phyloP scores from a whole-genome alignment of 2,797 vertebrate genomes.

The Rhinogobio ventralis region DNA sequence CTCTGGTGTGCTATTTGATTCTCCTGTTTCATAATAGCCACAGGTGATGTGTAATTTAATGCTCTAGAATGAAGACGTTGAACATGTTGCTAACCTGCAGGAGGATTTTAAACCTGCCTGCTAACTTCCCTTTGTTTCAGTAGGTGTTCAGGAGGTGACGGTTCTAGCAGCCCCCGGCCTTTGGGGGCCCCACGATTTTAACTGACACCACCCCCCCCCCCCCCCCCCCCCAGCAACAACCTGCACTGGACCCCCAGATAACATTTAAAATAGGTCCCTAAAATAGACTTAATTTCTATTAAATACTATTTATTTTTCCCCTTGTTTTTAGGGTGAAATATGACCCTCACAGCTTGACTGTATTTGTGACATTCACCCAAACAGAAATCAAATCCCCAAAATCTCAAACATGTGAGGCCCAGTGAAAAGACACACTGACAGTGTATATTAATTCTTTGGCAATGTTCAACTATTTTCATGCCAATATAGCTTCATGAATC shows the following conservation, averaged over 20 bases:
- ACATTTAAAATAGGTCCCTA: not conserved
- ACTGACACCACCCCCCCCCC: not conserved
- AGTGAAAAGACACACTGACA: not conserved
- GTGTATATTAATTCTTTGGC: not conserved
- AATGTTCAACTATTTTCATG: not conserved
- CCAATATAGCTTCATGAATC: not conserved
- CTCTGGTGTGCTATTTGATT: constrained; percentile 16
- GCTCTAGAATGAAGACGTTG: constrained; percentile 6
- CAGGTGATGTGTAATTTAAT: constrained; percentile 41
- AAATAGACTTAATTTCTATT: not conserved
- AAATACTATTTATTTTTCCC: not conserved
- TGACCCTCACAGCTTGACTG: not conserved
- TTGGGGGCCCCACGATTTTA: not conserved
- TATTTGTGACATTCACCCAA: constrained; percentile 3
- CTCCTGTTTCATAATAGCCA: constrained; percentile 43
- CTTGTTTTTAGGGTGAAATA: not conserved
- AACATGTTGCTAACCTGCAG: constrained; percentile 8
- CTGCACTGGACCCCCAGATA: not conserved
- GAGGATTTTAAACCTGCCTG: not conserved
- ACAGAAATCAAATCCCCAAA: constrained; percentile 6
- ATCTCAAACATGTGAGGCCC: not conserved
- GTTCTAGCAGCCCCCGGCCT: not conserved
- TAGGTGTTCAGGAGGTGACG: too few relatives aligned
- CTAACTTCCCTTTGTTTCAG: constrained; percentile 3
- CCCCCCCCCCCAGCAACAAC: not conserved